Evolutionary conservation across 2,113 vertebrate species (phyloP).

Genomic region (Phrynocephalus versicolor): DNA sequence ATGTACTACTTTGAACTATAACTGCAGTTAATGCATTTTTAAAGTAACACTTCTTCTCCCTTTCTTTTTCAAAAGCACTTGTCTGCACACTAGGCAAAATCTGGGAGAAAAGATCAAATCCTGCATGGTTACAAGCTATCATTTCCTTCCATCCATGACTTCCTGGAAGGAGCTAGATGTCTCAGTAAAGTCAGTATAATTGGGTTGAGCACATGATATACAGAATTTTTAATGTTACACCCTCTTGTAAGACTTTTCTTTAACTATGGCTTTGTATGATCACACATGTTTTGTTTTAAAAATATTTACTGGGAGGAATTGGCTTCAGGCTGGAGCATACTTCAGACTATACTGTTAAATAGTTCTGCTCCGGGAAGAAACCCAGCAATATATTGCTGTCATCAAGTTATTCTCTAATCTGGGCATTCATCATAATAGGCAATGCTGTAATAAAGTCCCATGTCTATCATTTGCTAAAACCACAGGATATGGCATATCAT

Average conservation of each 20-base stretch:
- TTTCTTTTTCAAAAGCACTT: no score
- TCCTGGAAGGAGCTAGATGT: neutral
- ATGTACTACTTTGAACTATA: no score
- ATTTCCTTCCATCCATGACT: neutral
- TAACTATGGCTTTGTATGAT: no score
- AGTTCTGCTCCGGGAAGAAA: neutral
- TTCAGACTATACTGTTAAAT: neutral
- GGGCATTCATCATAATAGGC: neutral
- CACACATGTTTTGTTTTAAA: neutral
- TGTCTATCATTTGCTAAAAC: neutral
- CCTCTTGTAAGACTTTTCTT: neutral
- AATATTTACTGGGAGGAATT: neutral
- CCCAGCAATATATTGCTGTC: neutral
- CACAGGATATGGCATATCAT: neutral
- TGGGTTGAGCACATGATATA: no score
- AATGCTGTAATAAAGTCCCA: neutral
- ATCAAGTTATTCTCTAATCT: slow-evolving; percentile 14
- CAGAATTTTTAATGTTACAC: neutral
- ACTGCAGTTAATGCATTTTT: no score
- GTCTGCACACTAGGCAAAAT: neutral
- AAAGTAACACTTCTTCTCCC: neutral
- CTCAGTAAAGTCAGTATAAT: neutral
- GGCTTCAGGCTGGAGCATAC: no score
- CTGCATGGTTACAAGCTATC: neutral
- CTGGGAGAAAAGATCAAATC: neutral